Percentiles rank a stretch among this genome's conserved stretches.
Evolutionary conservation across 2,797 vertebrate species (phyloP).

Genomic region (Mionectes olivaceus): DNA sequence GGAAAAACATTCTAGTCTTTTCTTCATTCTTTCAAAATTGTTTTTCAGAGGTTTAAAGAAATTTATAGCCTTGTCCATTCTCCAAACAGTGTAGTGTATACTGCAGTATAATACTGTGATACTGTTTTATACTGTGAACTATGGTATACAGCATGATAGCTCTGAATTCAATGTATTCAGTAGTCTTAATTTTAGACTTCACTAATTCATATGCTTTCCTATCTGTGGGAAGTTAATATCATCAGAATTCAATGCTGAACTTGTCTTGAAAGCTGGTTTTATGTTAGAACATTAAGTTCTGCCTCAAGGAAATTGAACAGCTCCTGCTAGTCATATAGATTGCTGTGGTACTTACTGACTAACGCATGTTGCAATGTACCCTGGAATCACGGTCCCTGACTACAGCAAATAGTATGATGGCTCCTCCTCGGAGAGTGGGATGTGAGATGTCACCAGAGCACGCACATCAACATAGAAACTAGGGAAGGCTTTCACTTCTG

Average conservation of each 20-base stretch:
- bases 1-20: neutral
- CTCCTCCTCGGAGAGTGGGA: neutral
- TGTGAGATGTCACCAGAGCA: neutral
- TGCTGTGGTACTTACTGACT: neutral
- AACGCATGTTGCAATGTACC: neutral
- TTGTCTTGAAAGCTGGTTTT: neutral
- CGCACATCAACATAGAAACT: rapidly evolving
- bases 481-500: neutral
- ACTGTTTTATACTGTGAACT: neutral
- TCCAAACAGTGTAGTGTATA: neutral
- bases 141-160: neutral
- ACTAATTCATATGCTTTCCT: neutral
- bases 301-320: neutral
- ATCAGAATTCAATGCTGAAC: neutral
- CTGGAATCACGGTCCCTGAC: neutral
- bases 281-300: neutral
- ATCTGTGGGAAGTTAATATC: neutral
- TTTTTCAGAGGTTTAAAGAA: neutral
- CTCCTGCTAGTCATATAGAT: neutral
- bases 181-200: neutral
- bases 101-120: neutral
- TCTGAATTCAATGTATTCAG: neutral
- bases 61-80: neutral
- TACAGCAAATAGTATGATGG: neutral
- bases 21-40: neutral